These are phyloP conservation scores for Neoitamus cyanurus DNA, from an alignment of 2,888 invertebrate genomes.

Conservation along the genomic window DNA sequence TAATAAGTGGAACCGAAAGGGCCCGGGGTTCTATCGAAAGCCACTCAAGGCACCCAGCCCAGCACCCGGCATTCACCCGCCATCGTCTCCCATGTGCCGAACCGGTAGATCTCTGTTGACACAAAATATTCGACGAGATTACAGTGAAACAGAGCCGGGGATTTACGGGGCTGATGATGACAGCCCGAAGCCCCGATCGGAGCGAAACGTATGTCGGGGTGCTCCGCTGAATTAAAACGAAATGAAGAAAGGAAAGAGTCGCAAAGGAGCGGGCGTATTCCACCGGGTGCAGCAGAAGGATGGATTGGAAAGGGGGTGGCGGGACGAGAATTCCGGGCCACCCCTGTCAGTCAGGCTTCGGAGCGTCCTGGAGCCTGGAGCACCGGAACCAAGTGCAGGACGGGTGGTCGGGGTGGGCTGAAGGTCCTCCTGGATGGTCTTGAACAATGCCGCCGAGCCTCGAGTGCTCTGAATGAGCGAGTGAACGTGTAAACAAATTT, in stretches of 20 bases:
- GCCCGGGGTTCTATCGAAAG: not conserved
- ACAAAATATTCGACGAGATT: conserved; percentile 51
- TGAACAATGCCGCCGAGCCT: conserved; percentile 11
- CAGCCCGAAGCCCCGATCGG: conserved; percentile 16
- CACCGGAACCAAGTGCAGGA: not conserved
- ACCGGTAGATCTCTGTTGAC: conserved; percentile 45
- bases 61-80: not conserved
- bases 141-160: conserved; percentile 19
- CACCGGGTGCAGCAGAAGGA: not conserved
- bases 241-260: not conserved
- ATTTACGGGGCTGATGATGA: conserved; percentile 29
- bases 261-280: not conserved
- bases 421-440: not conserved
- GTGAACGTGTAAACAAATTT: conserved; percentile 47
- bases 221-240: conserved; percentile 12
- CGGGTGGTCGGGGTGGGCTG: not conserved
- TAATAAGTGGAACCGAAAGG: conserved; percentile 10
- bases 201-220: conserved; percentile 16
- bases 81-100: not conserved
- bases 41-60: not conserved
- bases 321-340: not conserved
- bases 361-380: not conserved
- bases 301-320: not conserved
- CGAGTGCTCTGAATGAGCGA: conserved; percentile 11
- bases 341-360: not conserved